A percentile compares a stretch with the other conserved stretches of the same genome.
Evolutionary conservation across 2,888 invertebrate genomes (phyloP).

Genomic region (Operophtera brumata): DNA sequence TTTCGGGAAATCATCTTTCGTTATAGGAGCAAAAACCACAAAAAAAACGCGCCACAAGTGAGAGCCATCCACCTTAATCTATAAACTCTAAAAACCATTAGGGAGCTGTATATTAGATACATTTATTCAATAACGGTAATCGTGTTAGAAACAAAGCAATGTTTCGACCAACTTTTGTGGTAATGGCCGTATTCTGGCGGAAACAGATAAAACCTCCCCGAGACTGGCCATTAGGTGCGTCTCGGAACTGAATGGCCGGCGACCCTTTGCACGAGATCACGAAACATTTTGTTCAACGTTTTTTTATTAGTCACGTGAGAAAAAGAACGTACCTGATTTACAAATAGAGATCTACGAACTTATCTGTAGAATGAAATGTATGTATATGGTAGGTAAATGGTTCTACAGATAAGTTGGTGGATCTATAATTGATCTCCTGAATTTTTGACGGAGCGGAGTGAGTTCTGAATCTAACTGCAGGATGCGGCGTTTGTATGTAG

Average conservation of each 20-base stretch:
- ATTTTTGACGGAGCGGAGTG: too few species aligned
- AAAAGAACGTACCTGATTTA: background rate
- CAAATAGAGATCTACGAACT: too few species aligned
- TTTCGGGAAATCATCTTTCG: too few species aligned
- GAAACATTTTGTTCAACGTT: constrained; percentile 25
- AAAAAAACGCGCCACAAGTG: too few species aligned
- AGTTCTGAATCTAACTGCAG: too few species aligned
- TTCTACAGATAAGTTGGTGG: too few species aligned
- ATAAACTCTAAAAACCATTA: background rate
- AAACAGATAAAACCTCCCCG: constrained; percentile 20
- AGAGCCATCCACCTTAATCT: too few species aligned
- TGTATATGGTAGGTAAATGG: too few species aligned
- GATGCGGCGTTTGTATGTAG: too few species aligned
- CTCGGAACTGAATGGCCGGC: background rate
- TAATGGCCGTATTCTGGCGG: constrained; percentile 5
- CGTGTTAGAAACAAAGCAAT: constrained; percentile 7
- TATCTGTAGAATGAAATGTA: too few species aligned
- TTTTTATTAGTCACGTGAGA: constrained; percentile 28
- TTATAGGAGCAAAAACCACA: too few species aligned
- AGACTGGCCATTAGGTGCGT: constrained; percentile 18
- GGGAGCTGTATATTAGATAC: background rate
- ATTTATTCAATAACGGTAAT: background rate
- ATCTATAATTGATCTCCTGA: too few species aligned
- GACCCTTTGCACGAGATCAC: constrained; percentile 11
- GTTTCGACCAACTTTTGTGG: constrained; percentile 2